Conservation (phyloP, 2,797 vertebrate genomes). For the Picus viridis region DNA sequence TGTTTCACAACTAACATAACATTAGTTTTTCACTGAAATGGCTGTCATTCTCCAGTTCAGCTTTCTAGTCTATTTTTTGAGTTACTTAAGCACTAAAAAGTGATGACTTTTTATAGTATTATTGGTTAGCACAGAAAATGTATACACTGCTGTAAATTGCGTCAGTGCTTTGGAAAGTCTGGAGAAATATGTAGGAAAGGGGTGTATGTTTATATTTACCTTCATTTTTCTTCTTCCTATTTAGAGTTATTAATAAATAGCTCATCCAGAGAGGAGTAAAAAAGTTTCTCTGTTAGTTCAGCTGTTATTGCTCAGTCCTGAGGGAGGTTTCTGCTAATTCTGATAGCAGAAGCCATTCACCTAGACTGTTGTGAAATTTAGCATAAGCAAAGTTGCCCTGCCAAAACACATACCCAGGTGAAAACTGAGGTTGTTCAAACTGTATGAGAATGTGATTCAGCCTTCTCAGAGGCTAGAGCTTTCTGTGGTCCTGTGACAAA, state of each 20-base stretch:
- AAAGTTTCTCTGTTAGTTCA: neutral
- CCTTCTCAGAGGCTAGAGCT: neutral
- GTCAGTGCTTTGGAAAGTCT: neutral
- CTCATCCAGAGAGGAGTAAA: neutral
- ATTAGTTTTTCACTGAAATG: neutral
- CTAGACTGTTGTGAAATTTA: neutral
- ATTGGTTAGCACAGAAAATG: neutral
- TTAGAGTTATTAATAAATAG: neutral
- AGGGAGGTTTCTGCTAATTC: neutral
- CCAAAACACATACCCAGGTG: neutral
- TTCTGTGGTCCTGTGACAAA: neutral
- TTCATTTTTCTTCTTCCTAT: neutral
- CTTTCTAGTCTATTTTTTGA: neutral
- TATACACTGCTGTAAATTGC: neutral
- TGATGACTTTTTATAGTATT: neutral
- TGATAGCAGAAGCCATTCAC: neutral
- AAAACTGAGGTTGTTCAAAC: neutral
- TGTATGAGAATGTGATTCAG: neutral
- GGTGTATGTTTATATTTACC: neutral
- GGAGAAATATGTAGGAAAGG: neutral
- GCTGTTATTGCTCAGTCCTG: neutral
- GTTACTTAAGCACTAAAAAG: neutral
- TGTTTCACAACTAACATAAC: neutral
- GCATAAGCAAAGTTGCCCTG: neutral
- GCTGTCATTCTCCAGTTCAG: neutral